These are phyloP conservation scores for Orthosia gracilis DNA, from an alignment of 2,888 invertebrate genomes.

Conservation along the genomic window DNA sequence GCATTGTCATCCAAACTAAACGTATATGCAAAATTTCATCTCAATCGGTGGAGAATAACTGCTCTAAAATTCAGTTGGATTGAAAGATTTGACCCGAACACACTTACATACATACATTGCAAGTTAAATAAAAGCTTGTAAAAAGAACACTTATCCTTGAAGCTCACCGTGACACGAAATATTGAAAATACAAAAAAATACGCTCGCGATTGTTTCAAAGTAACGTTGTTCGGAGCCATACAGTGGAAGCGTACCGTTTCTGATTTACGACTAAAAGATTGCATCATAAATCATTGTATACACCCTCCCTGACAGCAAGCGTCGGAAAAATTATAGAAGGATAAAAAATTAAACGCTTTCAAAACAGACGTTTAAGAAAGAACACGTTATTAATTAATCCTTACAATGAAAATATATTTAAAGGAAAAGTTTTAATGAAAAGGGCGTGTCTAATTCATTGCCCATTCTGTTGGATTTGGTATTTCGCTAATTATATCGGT, in stretches of 20 bases:
- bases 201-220: conserved; percentile 76
- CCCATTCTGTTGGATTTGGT: conserved; percentile 36
- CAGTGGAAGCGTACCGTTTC: conserved; percentile 74
- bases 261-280: conserved; percentile 89
- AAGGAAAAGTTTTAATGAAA: conserved; percentile 53
- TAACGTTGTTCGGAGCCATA: conserved; percentile 68
- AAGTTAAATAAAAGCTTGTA: too few relatives aligned
- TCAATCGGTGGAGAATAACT: too few relatives aligned
- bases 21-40: too few relatives aligned
- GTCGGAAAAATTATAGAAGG: conserved; percentile 77
- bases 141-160: conserved; percentile 39
- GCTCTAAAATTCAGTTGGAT: too few relatives aligned
- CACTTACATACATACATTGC: too few relatives aligned
- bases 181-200: conserved; percentile 63
- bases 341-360: conserved; percentile 75
- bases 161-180: conserved; percentile 54
- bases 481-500: conserved; percentile 41
- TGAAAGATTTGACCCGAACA: too few relatives aligned
- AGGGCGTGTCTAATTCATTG: conserved; percentile 34
- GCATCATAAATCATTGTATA: conserved; percentile 84
- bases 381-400: conserved; percentile 80
- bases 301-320: conserved; percentile 70
- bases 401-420: conserved; percentile 76
- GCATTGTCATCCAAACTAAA: too few relatives aligned
- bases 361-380: conserved; percentile 75